Base-by-base conservation (phyloP, 2,113 vertebrate species). In the Phrynocephalus versicolor region DNA sequence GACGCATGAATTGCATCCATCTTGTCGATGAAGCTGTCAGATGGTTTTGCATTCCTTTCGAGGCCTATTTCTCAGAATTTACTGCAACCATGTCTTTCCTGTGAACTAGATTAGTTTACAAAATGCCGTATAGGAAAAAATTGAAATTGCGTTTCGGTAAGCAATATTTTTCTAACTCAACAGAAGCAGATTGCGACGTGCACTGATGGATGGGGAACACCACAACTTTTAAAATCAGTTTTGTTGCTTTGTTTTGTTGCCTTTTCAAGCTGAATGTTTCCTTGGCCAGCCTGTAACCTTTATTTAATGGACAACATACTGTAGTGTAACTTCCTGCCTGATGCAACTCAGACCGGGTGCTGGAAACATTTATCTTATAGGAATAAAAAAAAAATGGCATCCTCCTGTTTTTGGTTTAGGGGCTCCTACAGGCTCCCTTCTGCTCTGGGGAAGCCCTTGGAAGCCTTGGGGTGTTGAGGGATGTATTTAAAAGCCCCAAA, bases 141-240 rank as follows among this genome's bases (percentile, higher is more conserved):
- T 93, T 94, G 93, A 96, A 95, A 93, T 94, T 88, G 94, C 92
- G 95, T 94, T 94, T 91, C 91, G 94, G 87, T 92, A 94, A 94
- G 67, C 91, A 83, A 82, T 95, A 90, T 95, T 96, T 96, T 96
- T 95, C 90, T 94, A 95, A 94, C 93, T 94, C 95, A 95, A 92
- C 92, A 95, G 88, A 93, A 76, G 93, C 93, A 94, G 87, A 90
- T 95, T 95, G 87, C 37, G 85, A 94, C 92, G 94, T 94, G 87
- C 92, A 94, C 15, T 21, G 12, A 15, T 37, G 21, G 39, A 83
- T n/a, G 81, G 70, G 73, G 57, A 39, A 51, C 18, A 19, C 55
- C 35, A 6, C 9, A 6, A 41, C 60, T 19, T 60, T 74, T 41
- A 64, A 83, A 73, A 58, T 33, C 33, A 72, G 18, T 5, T 57